phyloP scores from a whole-genome alignment of 2,113 vertebrate genomes.

The Girardinichthys multiradiatus region DNA sequence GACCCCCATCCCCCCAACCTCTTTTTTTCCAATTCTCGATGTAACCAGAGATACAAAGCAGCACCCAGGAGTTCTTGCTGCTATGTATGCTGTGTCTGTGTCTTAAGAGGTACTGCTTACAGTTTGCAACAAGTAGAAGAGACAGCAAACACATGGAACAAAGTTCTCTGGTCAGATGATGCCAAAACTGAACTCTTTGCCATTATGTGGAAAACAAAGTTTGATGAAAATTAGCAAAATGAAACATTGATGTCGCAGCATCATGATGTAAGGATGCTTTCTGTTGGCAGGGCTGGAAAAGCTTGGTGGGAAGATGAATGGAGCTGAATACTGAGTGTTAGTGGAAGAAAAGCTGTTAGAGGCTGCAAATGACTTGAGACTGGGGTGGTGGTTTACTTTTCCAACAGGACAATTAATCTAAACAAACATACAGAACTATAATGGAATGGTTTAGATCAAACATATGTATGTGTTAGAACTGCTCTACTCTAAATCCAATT shows the following conservation, averaged over 20 bases:
- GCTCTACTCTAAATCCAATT: neutral
- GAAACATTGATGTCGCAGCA: neutral
- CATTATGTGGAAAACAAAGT: neutral
- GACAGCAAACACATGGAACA: neutral
- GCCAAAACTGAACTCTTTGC: too few relatives aligned
- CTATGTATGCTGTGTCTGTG: slow-evolving; percentile 34
- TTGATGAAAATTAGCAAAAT: neutral
- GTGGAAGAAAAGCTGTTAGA: too few relatives aligned
- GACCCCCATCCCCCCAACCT: slow-evolving; percentile 28
- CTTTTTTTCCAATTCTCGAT: slow-evolving; percentile 20
- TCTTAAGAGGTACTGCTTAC: neutral
- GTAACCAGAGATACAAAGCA: slow-evolving; percentile 31
- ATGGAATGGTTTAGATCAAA: too few relatives aligned
- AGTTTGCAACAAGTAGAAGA: neutral
- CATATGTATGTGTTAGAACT: neutral
- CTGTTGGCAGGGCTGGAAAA: neutral
- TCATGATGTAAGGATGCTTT: neutral
- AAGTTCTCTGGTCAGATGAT: too few relatives aligned
- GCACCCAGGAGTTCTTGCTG: slow-evolving; percentile 20
- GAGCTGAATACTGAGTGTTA: neutral
- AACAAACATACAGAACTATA: neutral
- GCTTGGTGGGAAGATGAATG: neutral
- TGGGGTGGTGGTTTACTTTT: neutral
- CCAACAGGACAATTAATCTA: too few relatives aligned
- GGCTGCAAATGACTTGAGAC: too few relatives aligned